phyloP scores from a whole-genome alignment of 2,797 vertebrate species.

The Decapterus maruadsi region DNA sequence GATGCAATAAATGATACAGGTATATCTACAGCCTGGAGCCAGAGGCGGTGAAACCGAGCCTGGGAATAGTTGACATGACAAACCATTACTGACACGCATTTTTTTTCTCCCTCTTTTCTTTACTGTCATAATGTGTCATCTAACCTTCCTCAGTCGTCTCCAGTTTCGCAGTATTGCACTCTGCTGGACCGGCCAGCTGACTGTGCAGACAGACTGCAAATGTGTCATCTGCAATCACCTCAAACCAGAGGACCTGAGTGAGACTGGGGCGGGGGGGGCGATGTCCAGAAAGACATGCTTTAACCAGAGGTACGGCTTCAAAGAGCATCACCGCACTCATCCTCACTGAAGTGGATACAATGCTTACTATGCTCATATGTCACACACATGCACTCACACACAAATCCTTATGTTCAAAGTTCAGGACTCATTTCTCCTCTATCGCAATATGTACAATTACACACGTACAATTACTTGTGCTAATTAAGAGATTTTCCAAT shows the following conservation, averaged over 20 bases:
- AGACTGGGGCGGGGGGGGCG: constrained; percentile 28
- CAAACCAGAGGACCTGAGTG: constrained; percentile 26
- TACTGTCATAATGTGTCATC: constrained; percentile 65
- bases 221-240: constrained; percentile 71
- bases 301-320: constrained; percentile 18
- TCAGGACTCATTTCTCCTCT: background rate
- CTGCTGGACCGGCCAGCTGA: constrained; percentile 64
- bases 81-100: constrained; percentile 64
- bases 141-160: constrained; percentile 55
- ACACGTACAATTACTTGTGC: background rate
- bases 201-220: constrained; percentile 63
- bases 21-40: constrained; percentile 29
- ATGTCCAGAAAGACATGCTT: constrained; percentile 29
- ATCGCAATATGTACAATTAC: background rate
- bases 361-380: constrained; percentile 1
- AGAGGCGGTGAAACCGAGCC: constrained; percentile 43
- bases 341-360: background rate
- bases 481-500: too few relatives aligned
- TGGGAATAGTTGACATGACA: constrained; percentile 61
- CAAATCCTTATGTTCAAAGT: constrained; percentile 19
- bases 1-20: constrained; percentile 40
- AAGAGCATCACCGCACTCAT: constrained; percentile 23
- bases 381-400: background rate
- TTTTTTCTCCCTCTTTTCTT: constrained; percentile 17
- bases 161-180: constrained; percentile 63